These are phyloP conservation scores for Zophobas atratus DNA, from an alignment of 1,140 invertebrate genomes.

Conservation along the genomic window DNA sequence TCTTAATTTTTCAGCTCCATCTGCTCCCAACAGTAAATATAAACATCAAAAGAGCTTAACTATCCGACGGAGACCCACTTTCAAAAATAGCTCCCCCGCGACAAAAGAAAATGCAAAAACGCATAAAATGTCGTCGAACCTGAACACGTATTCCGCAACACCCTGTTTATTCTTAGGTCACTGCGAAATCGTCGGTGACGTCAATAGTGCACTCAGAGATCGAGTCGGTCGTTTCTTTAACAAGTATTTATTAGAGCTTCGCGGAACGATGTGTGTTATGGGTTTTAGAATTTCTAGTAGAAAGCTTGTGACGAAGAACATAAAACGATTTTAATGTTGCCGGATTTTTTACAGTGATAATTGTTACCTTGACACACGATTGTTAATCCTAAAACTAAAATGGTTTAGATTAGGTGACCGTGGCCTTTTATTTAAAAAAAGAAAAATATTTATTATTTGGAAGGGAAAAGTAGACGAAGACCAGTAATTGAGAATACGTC, in stretches of 20 bases:
- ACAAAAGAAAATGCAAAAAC: slow-evolving; percentile 25
- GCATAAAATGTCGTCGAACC: slow-evolving; percentile 25
- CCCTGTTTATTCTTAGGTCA: slow-evolving; percentile 51
- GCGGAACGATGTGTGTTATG: slow-evolving; percentile 7
- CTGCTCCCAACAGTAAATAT: slow-evolving; percentile 31
- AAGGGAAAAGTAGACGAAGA: no score
- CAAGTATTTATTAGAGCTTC: slow-evolving; percentile 1
- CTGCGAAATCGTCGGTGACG: slow-evolving; percentile 43
- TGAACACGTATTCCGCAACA: slow-evolving; percentile 28
- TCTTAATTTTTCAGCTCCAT: slow-evolving; percentile 36
- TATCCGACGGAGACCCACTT: slow-evolving; percentile 3
- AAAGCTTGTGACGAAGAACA: background rate
- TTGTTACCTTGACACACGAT: no score
- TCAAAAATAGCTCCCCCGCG: slow-evolving; percentile 4
- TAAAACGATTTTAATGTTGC: background rate
- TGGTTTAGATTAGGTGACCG: no score
- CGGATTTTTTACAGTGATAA: background rate
- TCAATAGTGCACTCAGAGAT: slow-evolving; percentile 55
- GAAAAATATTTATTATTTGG: no score
- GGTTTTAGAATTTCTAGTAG: background rate
- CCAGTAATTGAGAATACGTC: no score
- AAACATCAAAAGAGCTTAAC: slow-evolving; percentile 38
- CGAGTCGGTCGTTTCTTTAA: slow-evolving; percentile 7
- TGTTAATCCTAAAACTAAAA: no score
- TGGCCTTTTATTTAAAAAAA: no score